These are phyloP conservation scores for Rhodeus uyekii DNA, from an alignment of 2,797 vertebrate genomes.

Conservation along the genomic window DNA sequence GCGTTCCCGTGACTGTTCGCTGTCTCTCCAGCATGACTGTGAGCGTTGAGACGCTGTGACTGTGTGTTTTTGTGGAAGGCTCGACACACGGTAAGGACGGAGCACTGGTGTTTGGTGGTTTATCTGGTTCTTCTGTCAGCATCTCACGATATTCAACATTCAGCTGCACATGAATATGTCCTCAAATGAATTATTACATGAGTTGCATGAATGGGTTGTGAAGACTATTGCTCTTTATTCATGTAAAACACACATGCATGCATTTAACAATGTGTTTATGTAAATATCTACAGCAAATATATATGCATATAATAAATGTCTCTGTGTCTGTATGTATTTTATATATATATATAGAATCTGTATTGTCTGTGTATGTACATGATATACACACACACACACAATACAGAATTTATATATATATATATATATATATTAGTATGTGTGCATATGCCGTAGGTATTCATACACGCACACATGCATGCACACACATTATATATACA, in stretches of 20 bases:
- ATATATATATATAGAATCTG: no score
- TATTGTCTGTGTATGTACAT: no score
- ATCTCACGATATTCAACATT: slow-evolving; percentile 5
- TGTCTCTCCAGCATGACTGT: background rate
- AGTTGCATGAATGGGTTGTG: background rate
- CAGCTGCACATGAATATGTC: background rate
- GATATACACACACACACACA: no score
- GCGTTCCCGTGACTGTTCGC: background rate
- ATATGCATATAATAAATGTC: no score
- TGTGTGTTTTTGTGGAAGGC: background rate
- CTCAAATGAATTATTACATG: background rate
- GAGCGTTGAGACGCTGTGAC: background rate
- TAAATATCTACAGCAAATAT: background rate
- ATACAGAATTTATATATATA: no score
- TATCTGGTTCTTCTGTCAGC: slow-evolving; percentile 16
- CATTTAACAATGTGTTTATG: background rate
- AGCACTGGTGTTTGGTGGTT: background rate
- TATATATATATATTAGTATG: no score
- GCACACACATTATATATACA: no score
- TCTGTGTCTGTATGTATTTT: no score
- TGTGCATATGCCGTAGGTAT: no score
- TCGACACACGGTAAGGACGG: slow-evolving; percentile 53
- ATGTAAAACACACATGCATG: background rate
- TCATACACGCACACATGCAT: no score
- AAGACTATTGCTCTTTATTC: background rate